Base-by-base conservation (phyloP, 2,888 invertebrate species). In the Flexamia atlantica region DNA sequence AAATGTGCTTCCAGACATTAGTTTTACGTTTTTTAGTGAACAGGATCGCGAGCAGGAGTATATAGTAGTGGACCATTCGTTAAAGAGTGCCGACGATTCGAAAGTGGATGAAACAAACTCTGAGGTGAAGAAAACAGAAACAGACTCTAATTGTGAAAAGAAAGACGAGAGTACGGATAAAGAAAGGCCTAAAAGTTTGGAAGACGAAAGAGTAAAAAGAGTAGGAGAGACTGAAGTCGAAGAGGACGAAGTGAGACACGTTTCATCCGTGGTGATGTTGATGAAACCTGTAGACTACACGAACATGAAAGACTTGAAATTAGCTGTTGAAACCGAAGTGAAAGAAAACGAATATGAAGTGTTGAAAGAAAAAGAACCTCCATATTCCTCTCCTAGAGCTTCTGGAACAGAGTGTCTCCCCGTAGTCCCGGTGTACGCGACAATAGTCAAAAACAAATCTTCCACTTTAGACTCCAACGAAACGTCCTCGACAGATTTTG, bases 291-390 rank as follows among this genome's bases (percentile, higher is more conserved):
- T 68, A 10, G 81, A 84, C 28, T 84, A 81, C 40, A 64, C 57
- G n/a, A 84, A 81, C 40, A 32, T 79, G 2, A 57, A 30, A 3
- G 74, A 46, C 14, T 7, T 32, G 14, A 64, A 60, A 0, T 10
- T 72, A 4, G 82, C 53, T 12, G 32, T 72, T 30, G 82, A 82
- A 53, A 72, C 40, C 17, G 32, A 72, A 0, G 82, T 82, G 32
- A 82, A 82, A 20, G 84, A 84, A n/a, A 50, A 84, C 28, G 84
- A 84, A 23, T 84, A 84, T 20, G 84, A 84, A 53, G 84, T 81
- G 36, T 50, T 84, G 12, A 82, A 70, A 25, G 84, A 84, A 23
- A 70, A 60, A 7, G 72, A 76, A 17, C 72, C 70, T 30, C 32
- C 46, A 30, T 84, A 84, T 28, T 74, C 84, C 5, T 76, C 76